Evolutionary conservation across 2,113 vertebrate genomes (phyloP).

Genomic region (Hucho hucho): DNA sequence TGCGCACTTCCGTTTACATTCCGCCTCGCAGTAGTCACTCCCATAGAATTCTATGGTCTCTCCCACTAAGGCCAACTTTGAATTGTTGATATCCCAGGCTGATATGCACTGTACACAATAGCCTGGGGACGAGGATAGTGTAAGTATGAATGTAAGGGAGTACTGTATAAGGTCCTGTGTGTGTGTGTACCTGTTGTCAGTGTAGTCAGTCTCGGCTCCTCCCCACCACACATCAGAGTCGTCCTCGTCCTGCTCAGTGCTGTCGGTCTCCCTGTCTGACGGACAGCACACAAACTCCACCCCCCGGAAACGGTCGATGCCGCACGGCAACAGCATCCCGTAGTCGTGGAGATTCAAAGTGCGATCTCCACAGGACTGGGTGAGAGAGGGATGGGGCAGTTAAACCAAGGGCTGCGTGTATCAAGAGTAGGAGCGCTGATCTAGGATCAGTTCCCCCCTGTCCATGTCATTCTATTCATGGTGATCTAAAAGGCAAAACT

Average conservation of each 20-base stretch:
- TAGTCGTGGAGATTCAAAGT: slow-evolving; percentile 95
- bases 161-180: not conserved
- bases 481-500: no score
- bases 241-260: slow-evolving; percentile 85
- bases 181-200: slow-evolving; percentile 84
- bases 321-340: slow-evolving; percentile 95
- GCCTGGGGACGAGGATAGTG: no score
- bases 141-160: not conserved
- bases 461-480: no score
- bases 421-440: no score
- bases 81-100: not conserved
- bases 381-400: not conserved
- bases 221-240: slow-evolving; percentile 99
- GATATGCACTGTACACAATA: no score
- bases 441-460: no score
- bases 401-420: no score
- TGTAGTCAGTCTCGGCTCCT: slow-evolving; percentile 90
- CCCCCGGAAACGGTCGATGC: slow-evolving; percentile 93
- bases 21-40: no score
- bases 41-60: no score
- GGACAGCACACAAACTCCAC: slow-evolving; percentile 98
- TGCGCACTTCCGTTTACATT: no score
- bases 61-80: no score
- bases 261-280: slow-evolving; percentile 78
- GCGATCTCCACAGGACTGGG: slow-evolving; percentile 92